Evolutionary conservation across 2,797 vertebrate genomes (phyloP).

Genomic region (Kryptopterus vitreolus): DNA sequence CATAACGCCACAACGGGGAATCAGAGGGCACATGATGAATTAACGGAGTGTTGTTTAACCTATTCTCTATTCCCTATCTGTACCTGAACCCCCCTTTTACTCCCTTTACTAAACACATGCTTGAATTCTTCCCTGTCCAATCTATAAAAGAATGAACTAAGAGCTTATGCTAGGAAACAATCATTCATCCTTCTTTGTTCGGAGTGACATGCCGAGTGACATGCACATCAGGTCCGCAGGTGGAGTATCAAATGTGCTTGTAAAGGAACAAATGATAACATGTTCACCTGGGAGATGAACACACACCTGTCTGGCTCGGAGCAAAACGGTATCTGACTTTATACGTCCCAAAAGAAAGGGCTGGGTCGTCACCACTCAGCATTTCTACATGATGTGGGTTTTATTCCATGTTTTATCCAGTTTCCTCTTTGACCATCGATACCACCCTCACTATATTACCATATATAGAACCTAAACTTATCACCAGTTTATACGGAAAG

Average conservation of each 20-base stretch:
- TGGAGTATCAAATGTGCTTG: not conserved
- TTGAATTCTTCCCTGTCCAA: not conserved
- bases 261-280: not conserved
- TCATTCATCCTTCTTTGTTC: too few species aligned
- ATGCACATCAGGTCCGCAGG: not conserved
- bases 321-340: not conserved
- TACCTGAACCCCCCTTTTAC: not conserved
- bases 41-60: not conserved
- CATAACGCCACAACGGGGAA: not conserved
- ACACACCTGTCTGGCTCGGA: not conserved
- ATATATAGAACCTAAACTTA: too few species aligned
- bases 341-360: not conserved
- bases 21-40: constrained; percentile 7
- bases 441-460: too few species aligned
- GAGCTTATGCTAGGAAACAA: not conserved
- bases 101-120: too few species aligned
- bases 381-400: constrained; percentile 10
- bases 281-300: not conserved
- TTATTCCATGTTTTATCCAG: too few species aligned
- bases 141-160: not conserved
- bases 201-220: too few species aligned
- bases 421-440: too few species aligned
- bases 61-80: not conserved
- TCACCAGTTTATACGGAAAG: too few species aligned
- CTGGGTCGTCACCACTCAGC: not conserved